Conservation (phyloP, 2,888 invertebrate genomes). For the Biston betularia region DNA sequence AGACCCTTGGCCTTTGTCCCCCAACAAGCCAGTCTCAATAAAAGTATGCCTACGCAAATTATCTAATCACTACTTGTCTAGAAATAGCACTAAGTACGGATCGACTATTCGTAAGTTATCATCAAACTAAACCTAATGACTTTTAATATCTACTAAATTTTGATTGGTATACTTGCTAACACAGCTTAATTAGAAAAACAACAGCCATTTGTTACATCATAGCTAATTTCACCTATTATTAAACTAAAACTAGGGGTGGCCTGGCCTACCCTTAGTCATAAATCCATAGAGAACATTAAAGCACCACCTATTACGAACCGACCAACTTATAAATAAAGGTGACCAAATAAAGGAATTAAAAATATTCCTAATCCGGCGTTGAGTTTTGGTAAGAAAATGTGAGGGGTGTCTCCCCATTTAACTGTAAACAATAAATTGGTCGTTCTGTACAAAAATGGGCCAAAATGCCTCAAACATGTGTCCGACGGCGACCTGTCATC, state of each 20-base stretch:
- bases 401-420: background rate
- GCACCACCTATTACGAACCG: constrained; percentile 75
- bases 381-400: background rate
- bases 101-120: no score
- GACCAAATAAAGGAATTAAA: background rate
- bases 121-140: no score
- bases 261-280: constrained; percentile 67
- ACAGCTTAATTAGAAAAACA: constrained; percentile 37
- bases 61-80: no score
- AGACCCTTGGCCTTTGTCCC: no score
- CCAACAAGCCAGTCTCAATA: no score
- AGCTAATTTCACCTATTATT: constrained; percentile 66
- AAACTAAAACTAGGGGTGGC: constrained; percentile 62
- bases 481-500: constrained; percentile 84
- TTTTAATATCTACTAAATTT: no score
- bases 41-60: no score
- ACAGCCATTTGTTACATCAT: constrained; percentile 47
- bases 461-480: constrained; percentile 84
- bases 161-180: no score
- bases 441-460: constrained; percentile 72
- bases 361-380: background rate
- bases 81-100: no score
- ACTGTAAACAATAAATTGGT: background rate
- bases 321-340: background rate
- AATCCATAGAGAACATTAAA: constrained; percentile 79